A percentile compares a stretch with the other conserved stretches of the same genome.
These are phyloP conservation scores for Sisyra nigra DNA, from an alignment of 2,888 invertebrate genomes.

Conservation along the genomic window DNA sequence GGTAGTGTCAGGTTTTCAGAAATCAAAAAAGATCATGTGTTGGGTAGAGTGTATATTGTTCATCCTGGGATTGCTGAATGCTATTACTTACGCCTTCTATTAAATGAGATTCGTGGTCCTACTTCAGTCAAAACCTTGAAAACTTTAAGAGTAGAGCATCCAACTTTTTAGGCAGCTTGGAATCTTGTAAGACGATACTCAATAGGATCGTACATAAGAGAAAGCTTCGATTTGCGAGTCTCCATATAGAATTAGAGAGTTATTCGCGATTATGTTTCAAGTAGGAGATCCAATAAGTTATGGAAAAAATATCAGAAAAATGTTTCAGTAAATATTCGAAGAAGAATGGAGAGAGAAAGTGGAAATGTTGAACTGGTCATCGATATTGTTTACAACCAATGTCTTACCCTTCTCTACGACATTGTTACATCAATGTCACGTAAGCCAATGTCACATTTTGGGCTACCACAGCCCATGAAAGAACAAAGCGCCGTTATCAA, in stretches of 20 bases:
- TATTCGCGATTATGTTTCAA: constrained; percentile 14
- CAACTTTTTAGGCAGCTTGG: constrained; percentile 18
- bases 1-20: constrained; percentile 8
- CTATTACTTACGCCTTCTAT: constrained; percentile 13
- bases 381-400: constrained; percentile 12
- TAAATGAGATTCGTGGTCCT: constrained; percentile 17
- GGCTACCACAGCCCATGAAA: constrained; percentile 12
- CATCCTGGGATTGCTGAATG: constrained; percentile 11
- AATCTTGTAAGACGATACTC: constrained; percentile 20
- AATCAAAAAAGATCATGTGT: constrained; percentile 8
- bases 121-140: constrained; percentile 18
- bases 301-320: constrained; percentile 15
- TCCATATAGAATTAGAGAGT: constrained; percentile 12
- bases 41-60: constrained; percentile 12
- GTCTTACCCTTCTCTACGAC: constrained; percentile 11
- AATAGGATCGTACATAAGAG: constrained; percentile 17
- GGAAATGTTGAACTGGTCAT: constrained; percentile 4
- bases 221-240: constrained; percentile 15
- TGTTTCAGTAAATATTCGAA: constrained; percentile 15
- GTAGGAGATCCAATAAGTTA: constrained; percentile 11
- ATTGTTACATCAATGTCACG: constrained; percentile 12
- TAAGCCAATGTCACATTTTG: constrained; percentile 11
- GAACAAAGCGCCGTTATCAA: background rate
- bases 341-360: constrained; percentile 3
- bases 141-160: constrained; percentile 16